Conservation (phyloP, 2,113 vertebrate genomes). For the Amblyornis subalaris region DNA sequence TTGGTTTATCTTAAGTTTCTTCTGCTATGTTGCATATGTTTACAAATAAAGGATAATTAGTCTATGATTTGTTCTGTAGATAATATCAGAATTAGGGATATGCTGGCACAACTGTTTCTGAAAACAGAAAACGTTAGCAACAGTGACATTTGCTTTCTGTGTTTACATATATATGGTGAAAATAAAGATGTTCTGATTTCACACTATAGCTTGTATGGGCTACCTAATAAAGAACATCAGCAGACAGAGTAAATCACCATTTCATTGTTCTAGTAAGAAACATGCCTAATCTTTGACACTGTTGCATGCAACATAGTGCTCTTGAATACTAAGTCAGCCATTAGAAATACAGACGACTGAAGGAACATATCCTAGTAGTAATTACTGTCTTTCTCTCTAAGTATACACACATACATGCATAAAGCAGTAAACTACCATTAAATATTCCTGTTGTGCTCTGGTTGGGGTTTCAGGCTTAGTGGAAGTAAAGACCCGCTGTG, state of each 20-base stretch:
- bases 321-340: background rate
- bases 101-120: background rate
- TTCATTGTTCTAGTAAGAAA: background rate
- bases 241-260: background rate
- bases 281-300: background rate
- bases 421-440: background rate
- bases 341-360: background rate
- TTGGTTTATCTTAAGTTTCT: background rate
- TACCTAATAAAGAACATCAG: background rate
- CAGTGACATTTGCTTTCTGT: background rate
- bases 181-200: background rate
- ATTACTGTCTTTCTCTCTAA: fast-evolving
- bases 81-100: background rate
- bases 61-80: background rate
- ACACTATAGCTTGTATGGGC: background rate
- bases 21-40: background rate
- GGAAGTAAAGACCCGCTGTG: background rate
- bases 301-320: background rate
- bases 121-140: background rate
- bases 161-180: background rate
- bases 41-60: background rate
- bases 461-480: background rate
- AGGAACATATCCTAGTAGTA: background rate
- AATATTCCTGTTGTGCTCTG: background rate
- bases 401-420: background rate